Evolutionary conservation across 2,113 vertebrate genomes (phyloP), one percentile per base, ranked within the genome.

Genomic region (Rhea pennata): DNA sequence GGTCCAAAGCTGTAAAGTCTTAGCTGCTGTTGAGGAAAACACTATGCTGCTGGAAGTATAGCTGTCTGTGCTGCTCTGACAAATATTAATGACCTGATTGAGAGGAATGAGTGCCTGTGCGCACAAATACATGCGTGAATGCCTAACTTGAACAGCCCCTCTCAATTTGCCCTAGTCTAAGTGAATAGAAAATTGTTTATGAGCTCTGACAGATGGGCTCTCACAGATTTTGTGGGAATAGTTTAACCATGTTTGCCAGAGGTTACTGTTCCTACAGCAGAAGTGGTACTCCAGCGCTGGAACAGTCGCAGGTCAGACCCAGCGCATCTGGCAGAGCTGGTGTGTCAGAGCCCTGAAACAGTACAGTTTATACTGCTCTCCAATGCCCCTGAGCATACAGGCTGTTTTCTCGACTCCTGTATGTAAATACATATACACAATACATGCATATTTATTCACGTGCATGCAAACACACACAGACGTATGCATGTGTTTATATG

Each of bases 291-390:
- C 58, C 62, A 73, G 31, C 31, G 27, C 62, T 2, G 2, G 46
- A 33, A 36, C 36, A 5, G 26, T 53, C 9, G 0, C 12, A 64
- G 91, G 33, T 50, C 48, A 27, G n/a, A 27, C n/a, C 51, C 24
- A 9, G 23, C 27, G 48, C 27, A 12, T 17, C n/a, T 72, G 24
- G 50, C 42, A 16, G 5, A 1, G 1, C 27, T 0, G 0, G 1
- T 27, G 42, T 65, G 44, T 64, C 87, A 65, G 46, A 88, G 56
- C 33, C 39, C 44, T 0, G 0, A 39, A 48, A 56, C 56, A 10
- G 16, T 6, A 36, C 24, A 5, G 3, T 20, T 87, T 58, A 3
- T 56, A 3, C 31, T 56, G 62, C 79, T 54, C 69, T 56, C 20
- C 53, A 84, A 1, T 4, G 36, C 46, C 51, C 61, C 22, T 12